A percentile compares a stretch with the other conserved stretches of the same genome.
These are phyloP conservation scores for Aspidapion aeneum DNA, from an alignment of 2,888 invertebrate species.

Conservation along the genomic window DNA sequence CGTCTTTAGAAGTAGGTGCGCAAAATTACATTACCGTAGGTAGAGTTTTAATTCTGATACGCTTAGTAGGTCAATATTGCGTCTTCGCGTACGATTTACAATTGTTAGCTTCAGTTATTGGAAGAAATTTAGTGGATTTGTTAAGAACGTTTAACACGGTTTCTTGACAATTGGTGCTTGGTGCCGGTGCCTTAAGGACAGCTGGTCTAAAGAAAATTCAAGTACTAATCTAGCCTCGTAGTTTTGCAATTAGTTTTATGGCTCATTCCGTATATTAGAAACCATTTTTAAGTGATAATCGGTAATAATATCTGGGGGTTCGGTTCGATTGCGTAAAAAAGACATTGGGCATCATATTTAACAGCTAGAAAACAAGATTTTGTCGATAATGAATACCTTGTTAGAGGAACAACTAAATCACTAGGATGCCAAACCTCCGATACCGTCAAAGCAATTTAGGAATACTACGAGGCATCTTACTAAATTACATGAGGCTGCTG, in stretches of 20 bases:
- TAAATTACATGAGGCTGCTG: constrained; percentile 88
- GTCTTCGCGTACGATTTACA: constrained; percentile 73
- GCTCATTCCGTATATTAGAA: constrained; percentile 69
- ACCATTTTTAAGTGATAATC: constrained; percentile 63
- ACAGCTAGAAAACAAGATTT: constrained; percentile 89
- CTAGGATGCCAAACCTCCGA: constrained; percentile 95
- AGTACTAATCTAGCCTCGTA: constrained; percentile 88
- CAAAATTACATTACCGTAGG: constrained; percentile 73
- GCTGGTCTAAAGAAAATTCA: constrained; percentile 91
- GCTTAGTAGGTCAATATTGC: constrained; percentile 92
- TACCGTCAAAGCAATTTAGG: constrained; percentile 87
- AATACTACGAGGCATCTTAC: constrained; percentile 85
- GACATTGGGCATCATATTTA: constrained; percentile 86
- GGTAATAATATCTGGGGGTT: constrained; percentile 56
- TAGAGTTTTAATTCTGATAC: constrained; percentile 81
- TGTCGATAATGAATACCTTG: constrained; percentile 84
- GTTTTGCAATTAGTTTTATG: constrained; percentile 76
- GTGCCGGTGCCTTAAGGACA: constrained; percentile 93
- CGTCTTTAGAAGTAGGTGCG: constrained; percentile 45
- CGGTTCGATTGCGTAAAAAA: constrained; percentile 69
- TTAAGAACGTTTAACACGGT: constrained; percentile 83
- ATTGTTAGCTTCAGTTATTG: constrained; percentile 74
- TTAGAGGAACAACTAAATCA: constrained; percentile 73
- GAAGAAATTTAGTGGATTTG: constrained; percentile 84
- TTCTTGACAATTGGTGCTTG: constrained; percentile 91